A percentile compares a stretch with the other conserved stretches of the same genome.
These are phyloP conservation scores for Antitype chi DNA, from an alignment of 2,888 invertebrate species.

Conservation along the genomic window DNA sequence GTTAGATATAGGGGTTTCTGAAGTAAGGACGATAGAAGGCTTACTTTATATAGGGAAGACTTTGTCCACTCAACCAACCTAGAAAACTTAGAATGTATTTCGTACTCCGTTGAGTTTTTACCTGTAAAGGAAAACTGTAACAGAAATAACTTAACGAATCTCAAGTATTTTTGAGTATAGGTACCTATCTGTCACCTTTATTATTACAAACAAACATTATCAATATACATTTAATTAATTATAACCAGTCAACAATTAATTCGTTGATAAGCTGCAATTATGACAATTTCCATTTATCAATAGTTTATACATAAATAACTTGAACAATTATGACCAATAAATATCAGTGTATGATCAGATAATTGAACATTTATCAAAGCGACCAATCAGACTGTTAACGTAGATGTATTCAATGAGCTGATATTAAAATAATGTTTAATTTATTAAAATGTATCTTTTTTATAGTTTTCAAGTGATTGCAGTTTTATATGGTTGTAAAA, in stretches of 20 bases:
- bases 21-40: neutral
- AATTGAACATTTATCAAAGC: constrained; percentile 59
- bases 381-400: constrained; percentile 50
- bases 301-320: constrained; percentile 42
- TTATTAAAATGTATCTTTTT: constrained; percentile 35
- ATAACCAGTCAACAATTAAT: constrained; percentile 38
- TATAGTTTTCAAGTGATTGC: neutral
- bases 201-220: constrained; percentile 4
- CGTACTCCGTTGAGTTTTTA: neutral
- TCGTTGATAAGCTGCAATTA: constrained; percentile 55
- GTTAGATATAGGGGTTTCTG: constrained; percentile 1
- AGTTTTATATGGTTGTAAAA: too few relatives aligned
- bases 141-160: neutral
- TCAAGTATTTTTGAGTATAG: neutral
- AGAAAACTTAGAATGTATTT: neutral
- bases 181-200: neutral
- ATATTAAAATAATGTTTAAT: constrained; percentile 40
- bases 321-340: constrained; percentile 51
- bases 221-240: constrained; percentile 40
- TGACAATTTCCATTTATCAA: constrained; percentile 45
- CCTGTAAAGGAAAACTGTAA: neutral
- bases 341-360: constrained; percentile 53
- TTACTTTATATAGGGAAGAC: neutral
- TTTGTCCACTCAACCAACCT: neutral
- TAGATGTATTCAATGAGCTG: constrained; percentile 48